Conservation (phyloP, 2,888 invertebrate genomes). For the Spilarctia lutea region DNA sequence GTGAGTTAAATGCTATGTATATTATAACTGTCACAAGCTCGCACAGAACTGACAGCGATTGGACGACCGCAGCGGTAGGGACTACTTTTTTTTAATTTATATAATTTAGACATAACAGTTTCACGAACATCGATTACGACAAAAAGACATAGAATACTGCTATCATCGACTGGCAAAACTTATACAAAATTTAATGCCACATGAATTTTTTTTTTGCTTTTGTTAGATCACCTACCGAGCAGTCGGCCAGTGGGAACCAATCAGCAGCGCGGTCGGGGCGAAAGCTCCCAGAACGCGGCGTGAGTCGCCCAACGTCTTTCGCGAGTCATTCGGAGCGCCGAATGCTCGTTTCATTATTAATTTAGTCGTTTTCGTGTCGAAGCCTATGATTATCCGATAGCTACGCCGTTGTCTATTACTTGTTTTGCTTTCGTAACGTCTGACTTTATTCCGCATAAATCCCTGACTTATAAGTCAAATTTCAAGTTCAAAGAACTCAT, state of each 20-base stretch:
- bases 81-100: conserved; percentile 33
- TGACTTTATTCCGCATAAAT: conserved; percentile 79
- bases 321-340: conserved; percentile 62
- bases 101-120: conserved; percentile 54
- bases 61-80: conserved; percentile 52
- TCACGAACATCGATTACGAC: conserved; percentile 56
- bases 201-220: conserved; percentile 48
- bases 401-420: conserved; percentile 72
- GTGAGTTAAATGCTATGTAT: conserved; percentile 71
- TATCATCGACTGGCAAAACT: conserved; percentile 50
- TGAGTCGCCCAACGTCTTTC: conserved; percentile 53
- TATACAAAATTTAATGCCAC: conserved; percentile 47
- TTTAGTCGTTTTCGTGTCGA: conserved; percentile 68
- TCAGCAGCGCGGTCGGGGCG: conserved; percentile 38
- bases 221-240: conserved; percentile 56
- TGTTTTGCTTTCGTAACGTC: conserved; percentile 71
- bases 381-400: conserved; percentile 72
- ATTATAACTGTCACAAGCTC: conserved; percentile 68
- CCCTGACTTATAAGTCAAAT: conserved; percentile 79
- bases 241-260: conserved; percentile 13
- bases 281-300: conserved; percentile 25
- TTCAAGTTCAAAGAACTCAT: conserved; percentile 81
- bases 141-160: conserved; percentile 56
- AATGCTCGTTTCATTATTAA: conserved; percentile 62
- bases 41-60: conserved; percentile 61